Base-by-base conservation (phyloP, 2,888 invertebrate genomes). In the Acanthosepion lycidas region DNA sequence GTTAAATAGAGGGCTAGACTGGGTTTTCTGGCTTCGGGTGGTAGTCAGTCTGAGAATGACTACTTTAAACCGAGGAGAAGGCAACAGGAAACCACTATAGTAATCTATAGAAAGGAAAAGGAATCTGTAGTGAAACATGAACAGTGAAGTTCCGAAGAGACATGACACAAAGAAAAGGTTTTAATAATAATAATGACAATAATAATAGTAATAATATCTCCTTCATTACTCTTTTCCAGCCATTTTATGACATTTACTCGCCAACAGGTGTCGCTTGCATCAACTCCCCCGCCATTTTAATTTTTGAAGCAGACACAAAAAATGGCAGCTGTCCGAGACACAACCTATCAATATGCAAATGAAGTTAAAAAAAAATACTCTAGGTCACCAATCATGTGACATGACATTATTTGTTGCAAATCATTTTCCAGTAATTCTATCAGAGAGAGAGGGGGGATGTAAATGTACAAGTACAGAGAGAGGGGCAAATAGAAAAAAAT, bases 391-490 rank as follows among this genome's bases (percentile, higher is more conserved):
- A 78, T 78, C 78, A 78, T 15, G 78, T 78, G 78, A 78, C 78
- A 78, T 78, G n/a, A 78, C n/a, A 33, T 78, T 78, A 78, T 78
- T 78, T 78, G 78, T 78, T n/a, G 78, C 78, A n/a, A 78, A n/a
- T n/a, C n/a, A 78, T 78, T 78, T 78, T n/a, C 12, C 78, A n/a
- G 12, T 15, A 78, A 78, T 33, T 78, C n/a, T 78, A 18, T n/a
- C n/a, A n/a, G 15, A 78, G 33, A 78, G 15, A n/a, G n/a, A 78
- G 78, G 33, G 78, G 33, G 12, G n/a, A 18, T 1, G 15, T 8
- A 1, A 23, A 26, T 23, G 64, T 42, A 78, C n/a, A 78, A n/a
- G 33, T n/a, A 78, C 3, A n/a, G 78, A n/a, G 78, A n/a, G 78
- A 78, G 12, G 6, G 78, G 33, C 15, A n/a, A 12, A 78, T 28